A percentile compares a stretch with the other conserved stretches of the same genome.
These are phyloP conservation scores for Caranx ignobilis DNA, from an alignment of 2,113 vertebrate genomes.

Conservation along the genomic window DNA sequence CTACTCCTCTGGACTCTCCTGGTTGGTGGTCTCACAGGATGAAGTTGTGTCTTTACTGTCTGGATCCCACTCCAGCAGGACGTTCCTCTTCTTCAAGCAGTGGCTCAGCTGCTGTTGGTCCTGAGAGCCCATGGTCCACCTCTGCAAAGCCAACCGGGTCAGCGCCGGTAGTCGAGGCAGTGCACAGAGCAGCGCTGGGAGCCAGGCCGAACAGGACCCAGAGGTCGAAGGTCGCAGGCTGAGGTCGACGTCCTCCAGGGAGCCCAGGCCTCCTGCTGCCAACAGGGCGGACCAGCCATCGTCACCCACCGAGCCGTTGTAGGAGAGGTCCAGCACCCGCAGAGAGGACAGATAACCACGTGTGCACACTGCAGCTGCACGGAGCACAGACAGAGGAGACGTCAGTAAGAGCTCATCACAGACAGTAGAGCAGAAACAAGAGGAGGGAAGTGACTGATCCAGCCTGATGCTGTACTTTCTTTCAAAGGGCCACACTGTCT, in stretches of 20 bases:
- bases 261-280: constrained; percentile 80
- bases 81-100: constrained; percentile 74
- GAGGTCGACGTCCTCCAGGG: constrained; percentile 86
- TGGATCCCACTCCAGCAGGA: constrained; percentile 83
- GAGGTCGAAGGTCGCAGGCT: constrained; percentile 83
- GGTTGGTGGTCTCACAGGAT: not conserved
- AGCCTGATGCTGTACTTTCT: too few relatives aligned
- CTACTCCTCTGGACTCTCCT: constrained; percentile 61
- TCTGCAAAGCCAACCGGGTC: constrained; percentile 83
- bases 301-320: constrained; percentile 83
- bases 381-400: not conserved
- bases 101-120: constrained; percentile 79
- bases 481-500: too few relatives aligned
- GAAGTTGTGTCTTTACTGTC: rapidly evolving
- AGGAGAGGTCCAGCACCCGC: constrained; percentile 87
- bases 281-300: constrained; percentile 86
- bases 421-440: too few relatives aligned
- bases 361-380: constrained; percentile 76
- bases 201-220: constrained; percentile 81
- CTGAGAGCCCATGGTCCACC: constrained; percentile 79
- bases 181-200: constrained; percentile 81
- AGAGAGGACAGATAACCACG: constrained; percentile 81
- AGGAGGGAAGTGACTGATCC: too few relatives aligned
- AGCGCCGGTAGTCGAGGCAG: constrained; percentile 81
- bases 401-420: too few relatives aligned